These are phyloP conservation scores for Eucriotettix oculatus DNA, from an alignment of 2,888 invertebrate species.

Conservation along the genomic window DNA sequence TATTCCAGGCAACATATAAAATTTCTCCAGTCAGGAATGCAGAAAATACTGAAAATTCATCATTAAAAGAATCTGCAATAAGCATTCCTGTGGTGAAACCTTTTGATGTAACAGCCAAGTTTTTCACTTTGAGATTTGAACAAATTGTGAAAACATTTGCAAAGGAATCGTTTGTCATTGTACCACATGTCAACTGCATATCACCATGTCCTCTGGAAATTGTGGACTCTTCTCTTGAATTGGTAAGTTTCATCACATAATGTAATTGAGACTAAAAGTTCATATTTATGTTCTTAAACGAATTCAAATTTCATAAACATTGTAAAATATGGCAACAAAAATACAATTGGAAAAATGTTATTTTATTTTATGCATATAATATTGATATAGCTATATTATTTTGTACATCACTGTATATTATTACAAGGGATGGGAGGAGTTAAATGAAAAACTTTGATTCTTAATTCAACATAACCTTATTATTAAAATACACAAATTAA, in stretches of 20 bases:
- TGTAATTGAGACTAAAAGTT: not conserved
- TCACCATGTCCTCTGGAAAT: conserved; percentile 55
- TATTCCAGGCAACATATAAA: conserved; percentile 23
- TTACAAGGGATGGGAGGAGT: too few species aligned
- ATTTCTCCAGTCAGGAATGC: conserved; percentile 18
- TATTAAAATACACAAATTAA: too few species aligned
- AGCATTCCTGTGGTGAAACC: conserved; percentile 48
- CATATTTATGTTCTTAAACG: not conserved
- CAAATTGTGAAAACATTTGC: conserved; percentile 46
- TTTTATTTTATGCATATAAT: too few species aligned
- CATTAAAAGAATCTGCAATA: conserved; percentile 41
- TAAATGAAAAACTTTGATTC: too few species aligned
- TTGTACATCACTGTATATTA: too few species aligned
- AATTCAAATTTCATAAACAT: not conserved
- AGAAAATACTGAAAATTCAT: conserved; percentile 26
- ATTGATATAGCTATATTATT: too few species aligned
- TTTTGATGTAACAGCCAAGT: conserved; percentile 49
- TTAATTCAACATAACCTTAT: too few species aligned
- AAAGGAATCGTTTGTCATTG: conserved; percentile 48
- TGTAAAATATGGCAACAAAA: too few species aligned
- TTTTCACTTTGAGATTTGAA: conserved; percentile 46
- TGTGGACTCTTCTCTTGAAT: conserved; percentile 44
- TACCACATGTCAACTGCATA: conserved; percentile 48
- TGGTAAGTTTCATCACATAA: conserved; percentile 30
- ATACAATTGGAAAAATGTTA: too few species aligned